A percentile compares a stretch with the other conserved stretches of the same genome.
phyloP scores from a whole-genome alignment of 2,113 vertebrate genomes.

The Eptesicus fuscus region DNA sequence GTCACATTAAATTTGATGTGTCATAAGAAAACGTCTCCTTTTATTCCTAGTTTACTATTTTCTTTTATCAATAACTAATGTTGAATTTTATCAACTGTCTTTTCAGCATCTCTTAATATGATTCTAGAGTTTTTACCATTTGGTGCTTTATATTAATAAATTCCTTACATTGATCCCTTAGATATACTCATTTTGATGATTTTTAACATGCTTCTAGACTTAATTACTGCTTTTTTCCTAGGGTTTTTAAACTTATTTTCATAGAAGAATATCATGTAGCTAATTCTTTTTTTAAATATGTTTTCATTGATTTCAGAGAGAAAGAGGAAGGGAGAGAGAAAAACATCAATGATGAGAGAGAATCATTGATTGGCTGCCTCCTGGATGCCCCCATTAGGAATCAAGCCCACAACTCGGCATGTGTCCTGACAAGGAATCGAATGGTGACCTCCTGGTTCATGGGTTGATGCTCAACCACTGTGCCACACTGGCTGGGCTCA shows the following conservation, averaged over 20 bases:
- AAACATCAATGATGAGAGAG: too few species aligned
- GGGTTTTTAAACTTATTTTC: not conserved
- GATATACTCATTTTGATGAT: not conserved
- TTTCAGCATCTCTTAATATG: constrained; percentile 15
- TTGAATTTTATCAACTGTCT: not conserved
- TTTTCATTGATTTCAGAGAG: too few species aligned
- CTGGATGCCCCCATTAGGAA: too few species aligned
- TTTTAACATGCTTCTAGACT: not conserved
- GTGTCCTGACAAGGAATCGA: too few species aligned
- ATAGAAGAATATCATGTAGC: not conserved
- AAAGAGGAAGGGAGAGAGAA: too few species aligned
- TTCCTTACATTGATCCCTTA: not conserved
- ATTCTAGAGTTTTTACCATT: not conserved
- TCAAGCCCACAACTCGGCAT: too few species aligned
- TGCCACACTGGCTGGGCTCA: not conserved
- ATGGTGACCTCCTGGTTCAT: too few species aligned
- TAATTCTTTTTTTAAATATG: not conserved
- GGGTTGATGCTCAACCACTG: too few species aligned
- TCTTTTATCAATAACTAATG: not conserved
- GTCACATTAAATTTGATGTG: not conserved
- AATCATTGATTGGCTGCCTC: too few species aligned
- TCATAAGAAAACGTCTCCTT: not conserved
- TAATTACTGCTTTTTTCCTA: not conserved
- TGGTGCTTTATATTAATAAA: not conserved
- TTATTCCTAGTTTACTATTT: not conserved